phyloP scores from a whole-genome alignment of 2,113 vertebrate genomes.

The Apeltes quadracus region DNA sequence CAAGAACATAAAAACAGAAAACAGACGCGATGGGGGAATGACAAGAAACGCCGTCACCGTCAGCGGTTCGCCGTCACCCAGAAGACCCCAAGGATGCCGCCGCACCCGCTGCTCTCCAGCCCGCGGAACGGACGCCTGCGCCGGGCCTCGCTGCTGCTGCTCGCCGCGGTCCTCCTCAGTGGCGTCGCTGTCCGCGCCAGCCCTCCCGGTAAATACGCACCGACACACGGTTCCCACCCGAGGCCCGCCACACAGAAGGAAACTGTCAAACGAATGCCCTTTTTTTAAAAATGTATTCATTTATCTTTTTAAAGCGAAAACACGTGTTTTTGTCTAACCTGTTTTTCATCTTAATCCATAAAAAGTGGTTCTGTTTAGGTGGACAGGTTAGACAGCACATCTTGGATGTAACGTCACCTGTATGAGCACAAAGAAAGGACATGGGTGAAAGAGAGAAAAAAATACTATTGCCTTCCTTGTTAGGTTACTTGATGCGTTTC shows the following conservation, averaged over 20 bases:
- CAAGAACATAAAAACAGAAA: background rate
- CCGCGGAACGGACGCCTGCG: slow-evolving; percentile 46
- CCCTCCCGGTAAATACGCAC: slow-evolving; percentile 61
- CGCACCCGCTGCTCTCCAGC: slow-evolving; percentile 41
- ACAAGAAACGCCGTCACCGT: slow-evolving; percentile 38
- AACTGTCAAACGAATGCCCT: background rate
- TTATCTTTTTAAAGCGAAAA: background rate
- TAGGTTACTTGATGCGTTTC: background rate
- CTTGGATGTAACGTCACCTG: background rate
- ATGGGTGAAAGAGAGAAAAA: background rate
- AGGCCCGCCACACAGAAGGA: background rate
- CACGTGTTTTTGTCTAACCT: background rate
- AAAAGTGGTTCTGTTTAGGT: background rate
- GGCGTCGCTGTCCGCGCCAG: slow-evolving; percentile 29
- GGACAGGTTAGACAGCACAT: slow-evolving; percentile 26
- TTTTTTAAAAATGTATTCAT: too few relatives aligned
- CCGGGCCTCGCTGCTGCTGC: slow-evolving; percentile 61
- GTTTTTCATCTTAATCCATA: background rate
- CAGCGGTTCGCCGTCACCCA: slow-evolving; percentile 48
- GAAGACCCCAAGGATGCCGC: slow-evolving; percentile 67
- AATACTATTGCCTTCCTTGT: slow-evolving; percentile 26
- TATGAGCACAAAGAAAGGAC: slow-evolving; percentile 11
- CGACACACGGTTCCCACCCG: background rate
- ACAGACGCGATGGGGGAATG: slow-evolving; percentile 67
- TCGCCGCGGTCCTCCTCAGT: slow-evolving; percentile 50